Evolutionary conservation across 2,888 invertebrate genomes (phyloP).

Genomic region (Drosophila prolongata): DNA sequence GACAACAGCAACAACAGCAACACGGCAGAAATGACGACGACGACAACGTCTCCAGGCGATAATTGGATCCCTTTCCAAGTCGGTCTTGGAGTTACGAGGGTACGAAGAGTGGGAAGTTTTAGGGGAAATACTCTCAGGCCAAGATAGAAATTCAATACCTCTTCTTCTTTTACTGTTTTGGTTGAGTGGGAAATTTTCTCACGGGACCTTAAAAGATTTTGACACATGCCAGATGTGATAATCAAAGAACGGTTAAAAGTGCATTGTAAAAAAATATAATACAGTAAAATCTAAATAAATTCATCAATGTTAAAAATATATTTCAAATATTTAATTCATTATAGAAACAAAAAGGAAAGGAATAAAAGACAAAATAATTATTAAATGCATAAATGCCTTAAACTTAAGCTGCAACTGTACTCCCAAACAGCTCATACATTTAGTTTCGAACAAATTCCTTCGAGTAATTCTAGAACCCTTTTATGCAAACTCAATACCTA

Average conservation of each 20-base stretch:
- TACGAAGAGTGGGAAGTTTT: neutral
- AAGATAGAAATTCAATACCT: slow-evolving; percentile 24
- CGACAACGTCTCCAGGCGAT: slow-evolving; percentile 67
- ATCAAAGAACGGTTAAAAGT: neutral
- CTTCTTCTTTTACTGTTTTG: neutral
- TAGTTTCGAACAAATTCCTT: slow-evolving; percentile 6
- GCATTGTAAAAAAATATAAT: neutral
- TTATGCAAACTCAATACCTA: slow-evolving; percentile 8
- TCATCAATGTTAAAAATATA: too few relatives aligned
- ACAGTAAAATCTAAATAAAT: too few relatives aligned
- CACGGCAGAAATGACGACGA: slow-evolving; percentile 34
- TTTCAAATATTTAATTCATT: too few relatives aligned
- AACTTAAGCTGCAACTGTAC: slow-evolving; percentile 14
- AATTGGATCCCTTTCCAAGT: slow-evolving; percentile 73
- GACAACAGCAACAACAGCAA: slow-evolving; percentile 31
- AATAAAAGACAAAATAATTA: too few relatives aligned
- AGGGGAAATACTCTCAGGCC: neutral
- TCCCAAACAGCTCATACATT: neutral
- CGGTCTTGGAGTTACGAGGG: slow-evolving; percentile 16
- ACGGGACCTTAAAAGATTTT: slow-evolving; percentile 24
- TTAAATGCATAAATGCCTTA: too few relatives aligned
- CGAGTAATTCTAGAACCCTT: slow-evolving; percentile 26
- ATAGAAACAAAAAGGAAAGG: too few relatives aligned
- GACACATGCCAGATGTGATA: slow-evolving; percentile 34
- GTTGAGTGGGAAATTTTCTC: slow-evolving; percentile 4